Base-by-base conservation (phyloP, 2,113 vertebrate genomes). In the Alethe diademata region DNA sequence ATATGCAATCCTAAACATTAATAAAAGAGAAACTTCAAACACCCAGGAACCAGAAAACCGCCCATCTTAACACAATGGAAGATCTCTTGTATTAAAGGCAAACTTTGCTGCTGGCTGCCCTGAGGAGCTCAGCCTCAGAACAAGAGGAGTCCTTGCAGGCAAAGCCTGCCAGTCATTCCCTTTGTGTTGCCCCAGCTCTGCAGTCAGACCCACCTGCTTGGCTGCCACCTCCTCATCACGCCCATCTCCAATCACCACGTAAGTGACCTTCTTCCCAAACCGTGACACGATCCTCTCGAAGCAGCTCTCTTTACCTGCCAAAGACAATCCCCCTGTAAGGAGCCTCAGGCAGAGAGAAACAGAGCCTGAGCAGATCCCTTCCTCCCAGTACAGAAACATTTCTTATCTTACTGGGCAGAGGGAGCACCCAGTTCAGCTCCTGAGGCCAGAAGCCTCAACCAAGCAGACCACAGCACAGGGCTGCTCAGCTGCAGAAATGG, bases 211-310 rank as follows among this genome's bases (percentile, higher is more conserved):
- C 94, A 99, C 99, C 99, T 99, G 99, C 96, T 99, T 99, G 12
- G 99, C 99, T 88, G 99, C 99, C n/a, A 99, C 98, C 97, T 99
- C 99, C 97, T 99, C 99, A 16, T 99, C 99, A 11, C 99, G 98
- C 6, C 99, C 99, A 12, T 99, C 99, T 29, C 99, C 99, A 9
- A 99, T 99, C 62, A 99, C 99, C 94, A 99, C 99, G 2, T 99
- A 99, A 2, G 99, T 99, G 86, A 99, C 99, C 91, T 99, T 99
- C 97, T 99, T 99, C 9, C 99, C 99, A 92, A 99, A 99, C 14
- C 99, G 98, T 10, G 99, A 99, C 88, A 99, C 97, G 6, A 99
- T 99, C 93, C 99, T 98, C 97, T 99, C 99, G 18, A 99, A 99
- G 95, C 99, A 99, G 96, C 99, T 99, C 97, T 99, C 99, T 83